Conservation (phyloP, 2,113 vertebrate species). For the Lethenteron reissneri region DNA sequence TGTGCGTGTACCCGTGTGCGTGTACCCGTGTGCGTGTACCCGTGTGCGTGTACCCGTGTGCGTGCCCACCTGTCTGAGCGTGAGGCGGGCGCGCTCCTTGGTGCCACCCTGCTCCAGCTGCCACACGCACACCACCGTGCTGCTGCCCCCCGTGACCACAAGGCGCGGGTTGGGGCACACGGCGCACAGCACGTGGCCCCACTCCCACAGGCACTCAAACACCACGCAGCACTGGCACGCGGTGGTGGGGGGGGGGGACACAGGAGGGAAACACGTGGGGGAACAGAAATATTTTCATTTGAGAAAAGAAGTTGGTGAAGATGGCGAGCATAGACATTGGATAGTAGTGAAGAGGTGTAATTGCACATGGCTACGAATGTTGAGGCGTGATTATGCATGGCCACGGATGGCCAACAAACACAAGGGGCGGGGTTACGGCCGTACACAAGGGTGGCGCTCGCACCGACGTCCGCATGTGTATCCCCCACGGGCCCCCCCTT, state of each 20-base stretch:
- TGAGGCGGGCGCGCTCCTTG: slow-evolving; percentile 74
- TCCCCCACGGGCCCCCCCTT: too few relatives aligned
- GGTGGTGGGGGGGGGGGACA: too few relatives aligned
- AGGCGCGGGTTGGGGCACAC: slow-evolving; percentile 84
- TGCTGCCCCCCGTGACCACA: slow-evolving; percentile 67
- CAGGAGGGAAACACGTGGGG: too few relatives aligned
- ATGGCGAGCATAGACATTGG: background rate
- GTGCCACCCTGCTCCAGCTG: slow-evolving; percentile 50
- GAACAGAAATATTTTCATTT: background rate
- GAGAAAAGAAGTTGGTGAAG: background rate
- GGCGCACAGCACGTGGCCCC: slow-evolving; percentile 79
- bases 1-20: too few relatives aligned
- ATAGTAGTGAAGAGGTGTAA: background rate
- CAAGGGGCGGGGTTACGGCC: too few relatives aligned
- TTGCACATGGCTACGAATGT: too few relatives aligned
- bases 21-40: too few relatives aligned
- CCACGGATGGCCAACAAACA: too few relatives aligned
- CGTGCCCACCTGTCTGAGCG: slow-evolving; percentile 60
- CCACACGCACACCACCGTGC: slow-evolving; percentile 87
- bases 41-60: too few relatives aligned
- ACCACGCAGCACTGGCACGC: slow-evolving; percentile 25
- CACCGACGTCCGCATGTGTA: too few relatives aligned
- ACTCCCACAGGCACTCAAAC: slow-evolving; percentile 87
- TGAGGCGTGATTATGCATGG: too few relatives aligned
- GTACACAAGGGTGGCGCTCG: too few relatives aligned